A percentile compares a stretch with the other conserved stretches of the same genome.
phyloP scores from a whole-genome alignment of 2,797 vertebrate species.

The Sebastes jordani region DNA sequence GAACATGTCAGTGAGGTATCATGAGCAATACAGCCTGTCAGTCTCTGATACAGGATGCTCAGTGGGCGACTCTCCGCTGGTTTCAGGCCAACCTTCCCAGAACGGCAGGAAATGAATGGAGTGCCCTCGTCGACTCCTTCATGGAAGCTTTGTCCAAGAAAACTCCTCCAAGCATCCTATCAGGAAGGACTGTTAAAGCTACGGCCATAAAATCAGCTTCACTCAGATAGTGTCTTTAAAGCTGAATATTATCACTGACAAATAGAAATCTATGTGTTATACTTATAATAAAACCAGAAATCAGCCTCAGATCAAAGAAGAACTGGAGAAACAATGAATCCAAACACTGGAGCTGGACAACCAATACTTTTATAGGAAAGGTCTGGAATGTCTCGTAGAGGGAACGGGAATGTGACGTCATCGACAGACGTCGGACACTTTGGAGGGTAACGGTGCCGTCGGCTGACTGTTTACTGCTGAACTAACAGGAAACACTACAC shows the following conservation, averaged over 20 bases:
- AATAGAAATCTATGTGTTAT: background rate
- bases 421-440: too few species aligned
- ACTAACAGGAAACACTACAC: too few species aligned
- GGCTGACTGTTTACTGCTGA: too few species aligned
- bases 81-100: background rate
- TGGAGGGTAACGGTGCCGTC: too few species aligned
- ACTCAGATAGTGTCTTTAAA: background rate
- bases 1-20: background rate
- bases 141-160: background rate
- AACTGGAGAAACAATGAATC: too few species aligned
- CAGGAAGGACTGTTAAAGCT: background rate
- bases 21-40: background rate
- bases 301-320: too few species aligned
- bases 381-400: too few species aligned
- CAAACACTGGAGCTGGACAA: background rate
- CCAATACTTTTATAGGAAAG: too few species aligned
- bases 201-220: background rate
- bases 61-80: background rate
- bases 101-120: background rate
- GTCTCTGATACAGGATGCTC: background rate
- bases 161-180: background rate
- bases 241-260: background rate
- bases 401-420: too few species aligned
- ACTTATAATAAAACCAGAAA: background rate
- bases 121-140: background rate